Evolutionary conservation across 2,797 vertebrate species (phyloP).

Genomic region (Eurystomus glaucurus): DNA sequence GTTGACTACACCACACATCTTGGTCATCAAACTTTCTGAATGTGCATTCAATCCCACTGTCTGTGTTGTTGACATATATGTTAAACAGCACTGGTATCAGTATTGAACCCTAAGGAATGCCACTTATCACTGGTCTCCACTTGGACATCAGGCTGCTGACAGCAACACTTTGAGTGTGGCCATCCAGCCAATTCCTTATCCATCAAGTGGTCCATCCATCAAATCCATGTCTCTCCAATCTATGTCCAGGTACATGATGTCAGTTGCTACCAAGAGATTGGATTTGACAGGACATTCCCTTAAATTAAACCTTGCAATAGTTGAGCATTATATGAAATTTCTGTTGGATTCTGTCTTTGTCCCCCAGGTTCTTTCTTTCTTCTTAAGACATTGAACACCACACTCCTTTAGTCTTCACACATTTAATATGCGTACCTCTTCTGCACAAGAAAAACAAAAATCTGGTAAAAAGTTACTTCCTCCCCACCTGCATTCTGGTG

Average conservation of each 20-base stretch:
- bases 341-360: background rate
- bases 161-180: background rate
- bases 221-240: background rate
- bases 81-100: background rate
- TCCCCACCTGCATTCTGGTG: background rate
- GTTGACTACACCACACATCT: no score
- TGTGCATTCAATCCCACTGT: background rate
- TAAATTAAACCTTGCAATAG: background rate
- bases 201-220: background rate
- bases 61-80: background rate
- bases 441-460: background rate
- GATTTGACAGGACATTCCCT: background rate
- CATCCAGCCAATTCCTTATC: background rate
- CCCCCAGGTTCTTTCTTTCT: background rate
- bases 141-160: background rate
- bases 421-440: fast-evolving
- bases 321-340: background rate
- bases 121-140: background rate
- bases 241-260: background rate
- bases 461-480: fast-evolving
- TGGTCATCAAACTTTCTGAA: background rate
- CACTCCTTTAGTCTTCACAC: background rate
- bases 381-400: background rate
- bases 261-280: background rate
- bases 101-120: background rate